Percentiles rank a stretch among this genome's conserved stretches.
Evolutionary conservation across 2,797 vertebrate genomes (phyloP).

Genomic region (Channallabes apus): DNA sequence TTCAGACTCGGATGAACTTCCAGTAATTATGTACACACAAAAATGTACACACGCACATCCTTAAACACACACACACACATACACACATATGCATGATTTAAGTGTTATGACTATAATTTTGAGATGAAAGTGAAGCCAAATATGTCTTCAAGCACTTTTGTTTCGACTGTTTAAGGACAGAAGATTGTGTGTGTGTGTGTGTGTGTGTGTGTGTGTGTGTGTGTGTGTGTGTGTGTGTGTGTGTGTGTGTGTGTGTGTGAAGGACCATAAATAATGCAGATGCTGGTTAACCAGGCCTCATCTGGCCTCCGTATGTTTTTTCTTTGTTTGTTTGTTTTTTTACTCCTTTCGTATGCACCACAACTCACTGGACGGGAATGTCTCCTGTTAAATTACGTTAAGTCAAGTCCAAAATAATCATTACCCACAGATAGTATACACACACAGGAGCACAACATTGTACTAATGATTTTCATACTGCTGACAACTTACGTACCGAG

Average conservation of each 20-base stretch:
- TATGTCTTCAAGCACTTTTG: constrained; percentile 56
- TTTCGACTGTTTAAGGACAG: constrained; percentile 68
- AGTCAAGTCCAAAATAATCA: background rate
- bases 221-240: too few species aligned
- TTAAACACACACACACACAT: background rate
- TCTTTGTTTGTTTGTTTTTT: too few species aligned
- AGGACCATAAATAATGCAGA: constrained; percentile 59
- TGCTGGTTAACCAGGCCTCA: constrained; percentile 74
- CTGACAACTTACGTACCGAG: background rate
- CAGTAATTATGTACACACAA: constrained; percentile 14
- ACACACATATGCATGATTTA: constrained; percentile 34
- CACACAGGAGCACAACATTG: background rate
- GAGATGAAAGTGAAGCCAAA: constrained; percentile 42
- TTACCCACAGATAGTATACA: background rate
- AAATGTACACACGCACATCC: background rate
- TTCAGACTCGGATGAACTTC: background rate
- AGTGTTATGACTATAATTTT: constrained; percentile 42
- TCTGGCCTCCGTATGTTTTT: constrained; percentile 75
- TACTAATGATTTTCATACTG: background rate
- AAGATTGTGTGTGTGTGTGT: constrained; percentile 57
- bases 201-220: constrained; percentile 35
- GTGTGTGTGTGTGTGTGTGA: background rate
- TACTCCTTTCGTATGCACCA: background rate
- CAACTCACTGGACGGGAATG: background rate
- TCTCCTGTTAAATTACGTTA: constrained; percentile 7